Base-by-base conservation (phyloP, 2,113 vertebrate genomes). In the Tyto alba region DNA sequence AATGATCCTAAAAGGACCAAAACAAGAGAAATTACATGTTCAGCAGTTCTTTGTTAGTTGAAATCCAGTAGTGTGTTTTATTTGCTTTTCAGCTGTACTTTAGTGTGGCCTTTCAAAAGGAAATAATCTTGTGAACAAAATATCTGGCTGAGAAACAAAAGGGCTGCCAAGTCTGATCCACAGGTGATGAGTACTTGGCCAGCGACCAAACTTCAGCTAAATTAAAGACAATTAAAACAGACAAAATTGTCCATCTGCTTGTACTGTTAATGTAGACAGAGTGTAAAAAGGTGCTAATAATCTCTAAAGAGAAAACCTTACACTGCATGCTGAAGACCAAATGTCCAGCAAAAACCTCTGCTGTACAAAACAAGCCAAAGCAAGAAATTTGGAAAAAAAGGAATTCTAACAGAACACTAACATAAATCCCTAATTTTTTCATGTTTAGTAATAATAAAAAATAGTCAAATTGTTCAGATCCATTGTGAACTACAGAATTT, bases 101-200 rank as follows among this genome's bases (percentile, higher is more conserved):
- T 94, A 71, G 90, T 90, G 88, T 64, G 91, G 96, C 57, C 85
- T 85, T 97, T 96, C 95, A 95, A 62, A 93, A 88, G 91, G 74
- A 92, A 95, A 95, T 91, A 96, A 90, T 89, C 81, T 68, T 78
- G 74, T 55, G 90, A 96, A 85, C 87, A 94, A 94, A 92, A 93
- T 89, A 89, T 87, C 95, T 96, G 94, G 91, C 82, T 0, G 0
- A 89, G 85, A 91, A 85, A 96, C 74, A 72, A 89, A 88, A 90
- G 45, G 59, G 66, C 75, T 95, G 97, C 97, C 96, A 97, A 95
- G 89, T 73, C 93, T 75, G 78, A 96, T 82, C 96, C 94, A 97
- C 97, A 98, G 97, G 97, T 98, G 97, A 97, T 90, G 94, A 82
- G 50, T 66, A 89, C 43, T 96, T 98, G 97, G 98, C 97, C 86